A percentile compares a stretch with the other conserved stretches of the same genome.
Conservation (phyloP, 2,113 vertebrate species). For the Hyperopisus bebe region DNA sequence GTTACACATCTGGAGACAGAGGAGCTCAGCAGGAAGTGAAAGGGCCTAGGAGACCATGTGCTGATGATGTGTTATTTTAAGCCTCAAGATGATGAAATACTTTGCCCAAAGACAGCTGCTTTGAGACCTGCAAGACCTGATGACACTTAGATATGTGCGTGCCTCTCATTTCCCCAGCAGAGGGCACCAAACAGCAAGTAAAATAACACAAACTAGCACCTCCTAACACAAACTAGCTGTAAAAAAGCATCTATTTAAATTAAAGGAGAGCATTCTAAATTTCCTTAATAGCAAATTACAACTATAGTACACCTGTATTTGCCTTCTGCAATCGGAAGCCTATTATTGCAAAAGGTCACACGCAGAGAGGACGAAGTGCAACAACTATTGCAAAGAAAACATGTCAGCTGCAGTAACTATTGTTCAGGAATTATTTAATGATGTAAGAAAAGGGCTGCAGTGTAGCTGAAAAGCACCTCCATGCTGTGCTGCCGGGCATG, state of each 20-base stretch:
- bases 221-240: background rate
- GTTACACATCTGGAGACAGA: background rate
- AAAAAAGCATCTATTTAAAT: background rate
- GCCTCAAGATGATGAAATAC: background rate
- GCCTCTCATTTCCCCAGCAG: slow-evolving; percentile 39
- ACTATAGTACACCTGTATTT: background rate
- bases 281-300: background rate
- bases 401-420: background rate
- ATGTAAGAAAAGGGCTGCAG: background rate
- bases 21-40: background rate
- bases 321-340: background rate
- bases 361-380: background rate
- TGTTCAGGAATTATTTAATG: background rate
- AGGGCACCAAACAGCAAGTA: slow-evolving; percentile 34
- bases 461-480: background rate
- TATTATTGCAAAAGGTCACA: background rate
- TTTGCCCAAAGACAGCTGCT: background rate
- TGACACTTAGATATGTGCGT: background rate
- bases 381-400: background rate
- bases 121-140: background rate
- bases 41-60: background rate
- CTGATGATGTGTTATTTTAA: background rate
- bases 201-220: background rate
- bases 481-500: background rate
- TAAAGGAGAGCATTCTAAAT: background rate